A percentile compares a stretch with the other conserved stretches of the same genome.
These are phyloP conservation scores for Aplodontia rufa DNA, from an alignment of 2,113 vertebrate genomes.

Conservation along the genomic window DNA sequence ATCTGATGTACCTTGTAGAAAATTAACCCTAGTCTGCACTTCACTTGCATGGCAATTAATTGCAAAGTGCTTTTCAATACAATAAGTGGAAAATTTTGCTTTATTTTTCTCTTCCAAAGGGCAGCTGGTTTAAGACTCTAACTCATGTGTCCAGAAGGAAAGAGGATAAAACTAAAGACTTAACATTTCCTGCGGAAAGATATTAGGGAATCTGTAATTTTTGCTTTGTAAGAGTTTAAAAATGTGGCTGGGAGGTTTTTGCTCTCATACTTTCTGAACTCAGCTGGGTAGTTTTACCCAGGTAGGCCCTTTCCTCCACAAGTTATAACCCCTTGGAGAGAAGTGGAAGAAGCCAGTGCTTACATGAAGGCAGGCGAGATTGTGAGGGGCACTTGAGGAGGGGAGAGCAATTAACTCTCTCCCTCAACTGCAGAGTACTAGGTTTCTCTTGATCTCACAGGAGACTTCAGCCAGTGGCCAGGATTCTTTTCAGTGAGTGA, in stretches of 20 bases:
- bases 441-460: constrained; percentile 75
- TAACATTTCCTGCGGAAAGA: background rate
- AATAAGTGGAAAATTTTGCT: constrained; percentile 43
- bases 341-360: constrained; percentile 56
- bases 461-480: constrained; percentile 72
- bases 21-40: constrained; percentile 68
- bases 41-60: constrained; percentile 71
- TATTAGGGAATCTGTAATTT: background rate
- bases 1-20: constrained; percentile 66
- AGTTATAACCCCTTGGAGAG: constrained; percentile 43
- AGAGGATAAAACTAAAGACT: constrained; percentile 9
- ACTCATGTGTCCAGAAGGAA: background rate
- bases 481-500: constrained; percentile 65
- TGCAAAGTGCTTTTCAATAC: constrained; percentile 67
- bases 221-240: background rate
- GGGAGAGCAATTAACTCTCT: constrained; percentile 70
- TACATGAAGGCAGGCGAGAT: constrained; percentile 57
- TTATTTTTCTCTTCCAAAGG: constrained; percentile 7
- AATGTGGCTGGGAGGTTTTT: background rate
- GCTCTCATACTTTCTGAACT: background rate
- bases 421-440: constrained; percentile 56
- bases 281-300: background rate
- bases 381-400: constrained; percentile 58
- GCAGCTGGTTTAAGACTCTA: background rate
- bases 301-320: background rate